A percentile compares a stretch with the other conserved stretches of the same genome.
Evolutionary conservation across 2,888 invertebrate genomes (phyloP).

Genomic region (Lysandra coridon): DNA sequence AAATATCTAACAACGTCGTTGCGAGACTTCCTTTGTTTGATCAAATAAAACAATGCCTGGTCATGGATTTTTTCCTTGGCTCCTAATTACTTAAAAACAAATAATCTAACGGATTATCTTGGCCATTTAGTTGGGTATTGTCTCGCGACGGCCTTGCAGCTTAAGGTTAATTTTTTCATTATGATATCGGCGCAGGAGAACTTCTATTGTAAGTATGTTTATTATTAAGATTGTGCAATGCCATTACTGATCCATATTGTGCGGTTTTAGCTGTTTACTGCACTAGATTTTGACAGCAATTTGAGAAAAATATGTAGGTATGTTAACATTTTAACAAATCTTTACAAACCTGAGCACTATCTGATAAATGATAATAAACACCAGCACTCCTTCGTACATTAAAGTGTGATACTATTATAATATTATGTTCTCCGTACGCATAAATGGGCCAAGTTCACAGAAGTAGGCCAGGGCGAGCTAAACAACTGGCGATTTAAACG

Average conservation of each 20-base stretch:
- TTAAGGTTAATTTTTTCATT: conserved; percentile 23
- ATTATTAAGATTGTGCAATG: not conserved
- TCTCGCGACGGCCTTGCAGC: conserved; percentile 25
- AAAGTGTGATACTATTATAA: not conserved
- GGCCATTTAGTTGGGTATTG: conserved; percentile 32
- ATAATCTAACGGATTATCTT: conserved; percentile 34
- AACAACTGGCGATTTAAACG: conserved; percentile 57
- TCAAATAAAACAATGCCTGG: conserved; percentile 31
- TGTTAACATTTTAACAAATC: not conserved
- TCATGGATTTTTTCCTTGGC: conserved; percentile 32
- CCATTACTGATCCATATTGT: not conserved
- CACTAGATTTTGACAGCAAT: not conserved
- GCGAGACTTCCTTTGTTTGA: conserved; percentile 33
- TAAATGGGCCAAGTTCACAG: conserved; percentile 68
- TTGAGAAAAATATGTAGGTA: not conserved
- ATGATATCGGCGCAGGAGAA: not conserved
- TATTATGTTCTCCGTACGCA: conserved; percentile 9
- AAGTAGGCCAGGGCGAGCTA: conserved; percentile 69
- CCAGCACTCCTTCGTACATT: not conserved
- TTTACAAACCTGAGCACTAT: not conserved
- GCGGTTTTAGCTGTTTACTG: not conserved
- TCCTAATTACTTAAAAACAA: conserved; percentile 32
- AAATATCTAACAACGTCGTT: conserved; percentile 24
- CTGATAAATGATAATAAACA: not conserved
- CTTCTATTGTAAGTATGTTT: conserved; percentile 20